phyloP scores from a whole-genome alignment of 2,888 invertebrate species.

The Caenorhabditis uteleia region DNA sequence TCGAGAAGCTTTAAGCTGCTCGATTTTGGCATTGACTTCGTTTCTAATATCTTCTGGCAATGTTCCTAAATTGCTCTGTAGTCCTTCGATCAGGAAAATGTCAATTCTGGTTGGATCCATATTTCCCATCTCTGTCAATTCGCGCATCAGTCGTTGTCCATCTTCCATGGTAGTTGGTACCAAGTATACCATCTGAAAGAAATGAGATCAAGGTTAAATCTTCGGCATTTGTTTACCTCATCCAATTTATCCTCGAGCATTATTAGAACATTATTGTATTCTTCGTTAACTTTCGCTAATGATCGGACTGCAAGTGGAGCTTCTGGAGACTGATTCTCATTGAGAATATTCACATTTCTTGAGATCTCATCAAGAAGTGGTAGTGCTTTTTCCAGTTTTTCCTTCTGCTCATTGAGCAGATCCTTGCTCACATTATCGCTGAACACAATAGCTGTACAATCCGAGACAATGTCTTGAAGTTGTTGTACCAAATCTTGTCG shows the following conservation, averaged over 20 bases:
- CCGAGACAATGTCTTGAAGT: conserved; percentile 27
- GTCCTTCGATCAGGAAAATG: conserved; percentile 7
- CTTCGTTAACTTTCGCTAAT: conserved; percentile 34
- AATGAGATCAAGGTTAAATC: conserved; percentile 5
- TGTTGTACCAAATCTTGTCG: conserved; percentile 33
- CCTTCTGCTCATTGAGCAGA: background rate
- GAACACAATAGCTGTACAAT: conserved; percentile 15
- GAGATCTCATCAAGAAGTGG: conserved; percentile 27
- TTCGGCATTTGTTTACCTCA: conserved; percentile 12
- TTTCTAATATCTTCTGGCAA: conserved; percentile 15
- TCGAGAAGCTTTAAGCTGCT: conserved; percentile 4
- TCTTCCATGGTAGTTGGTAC: too few relatives aligned
- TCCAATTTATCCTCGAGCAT: conserved; percentile 32
- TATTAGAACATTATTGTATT: conserved; percentile 21
- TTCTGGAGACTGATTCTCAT: conserved; percentile 31
- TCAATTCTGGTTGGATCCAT: conserved; percentile 9
- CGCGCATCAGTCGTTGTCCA: conserved; percentile 4
- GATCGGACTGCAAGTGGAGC: conserved; percentile 29
- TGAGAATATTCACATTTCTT: conserved; percentile 31
- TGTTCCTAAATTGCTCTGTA: conserved; percentile 7
- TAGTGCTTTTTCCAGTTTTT: conserved; percentile 26
- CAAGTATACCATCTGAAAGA: conserved; percentile 2
- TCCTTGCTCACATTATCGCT: conserved; percentile 7
- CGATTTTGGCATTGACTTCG: conserved; percentile 1
- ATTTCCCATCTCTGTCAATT: conserved; percentile 8